phyloP scores from a whole-genome alignment of 2,113 vertebrate genomes.

The Bettongia penicillata region DNA sequence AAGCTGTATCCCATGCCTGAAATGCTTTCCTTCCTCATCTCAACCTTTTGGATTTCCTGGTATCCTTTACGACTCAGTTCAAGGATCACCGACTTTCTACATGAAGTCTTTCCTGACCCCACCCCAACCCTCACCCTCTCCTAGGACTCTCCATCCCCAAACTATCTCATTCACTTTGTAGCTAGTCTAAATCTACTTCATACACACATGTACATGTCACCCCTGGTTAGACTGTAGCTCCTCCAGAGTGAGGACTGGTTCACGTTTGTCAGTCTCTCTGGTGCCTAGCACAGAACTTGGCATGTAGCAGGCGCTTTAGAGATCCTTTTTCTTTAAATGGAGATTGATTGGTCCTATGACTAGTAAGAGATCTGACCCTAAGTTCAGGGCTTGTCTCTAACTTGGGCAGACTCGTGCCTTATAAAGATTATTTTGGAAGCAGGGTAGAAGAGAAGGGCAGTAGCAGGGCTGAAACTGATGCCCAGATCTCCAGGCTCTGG shows the following conservation, averaged over 20 bases:
- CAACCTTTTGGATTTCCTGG: neutral
- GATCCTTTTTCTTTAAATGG: neutral
- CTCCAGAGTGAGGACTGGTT: neutral
- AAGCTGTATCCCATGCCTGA: too few relatives aligned
- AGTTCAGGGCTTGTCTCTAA: neutral
- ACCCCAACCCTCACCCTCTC: neutral
- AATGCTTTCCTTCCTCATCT: neutral
- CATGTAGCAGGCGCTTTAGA: neutral
- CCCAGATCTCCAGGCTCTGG: neutral
- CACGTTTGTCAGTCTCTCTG: neutral
- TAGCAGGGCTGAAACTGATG: neutral
- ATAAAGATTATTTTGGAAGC: neutral
- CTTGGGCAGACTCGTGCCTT: neutral
- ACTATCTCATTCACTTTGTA: neutral
- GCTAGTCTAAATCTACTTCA: neutral
- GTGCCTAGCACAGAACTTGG: neutral
- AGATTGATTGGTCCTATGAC: neutral
- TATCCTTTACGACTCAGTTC: neutral
- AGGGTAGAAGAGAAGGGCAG: neutral
- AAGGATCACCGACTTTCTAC: neutral
- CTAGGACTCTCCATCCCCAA: neutral
- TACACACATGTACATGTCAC: neutral
- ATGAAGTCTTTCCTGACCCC: neutral
- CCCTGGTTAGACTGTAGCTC: neutral
- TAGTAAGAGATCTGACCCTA: neutral